These are phyloP conservation scores for Neofelis nebulosa DNA, from an alignment of 2,113 vertebrate genomes.

Conservation along the genomic window DNA sequence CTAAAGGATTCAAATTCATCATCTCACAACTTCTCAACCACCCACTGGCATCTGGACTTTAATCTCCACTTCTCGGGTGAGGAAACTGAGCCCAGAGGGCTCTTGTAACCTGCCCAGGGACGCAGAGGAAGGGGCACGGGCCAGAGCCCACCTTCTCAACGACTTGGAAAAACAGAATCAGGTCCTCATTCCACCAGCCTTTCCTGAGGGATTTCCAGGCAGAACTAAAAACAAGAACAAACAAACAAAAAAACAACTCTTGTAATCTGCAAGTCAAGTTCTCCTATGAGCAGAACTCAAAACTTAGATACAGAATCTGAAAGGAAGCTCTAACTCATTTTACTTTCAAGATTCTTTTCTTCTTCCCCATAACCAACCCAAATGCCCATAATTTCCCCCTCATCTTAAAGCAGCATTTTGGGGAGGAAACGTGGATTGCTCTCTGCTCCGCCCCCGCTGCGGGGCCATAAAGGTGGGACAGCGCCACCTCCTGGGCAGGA, in stretches of 20 bases:
- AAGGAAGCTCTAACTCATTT: not conserved
- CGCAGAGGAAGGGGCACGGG: not conserved
- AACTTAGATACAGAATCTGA: not conserved
- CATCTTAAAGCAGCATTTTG: not conserved
- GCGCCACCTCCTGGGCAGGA: slow-evolving; percentile 82
- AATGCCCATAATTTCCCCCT: not conserved
- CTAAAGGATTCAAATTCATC: accelerated
- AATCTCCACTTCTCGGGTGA: accelerated
- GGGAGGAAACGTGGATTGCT: not conserved
- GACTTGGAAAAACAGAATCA: not conserved
- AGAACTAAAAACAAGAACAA: not conserved
- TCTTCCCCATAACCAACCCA: not conserved
- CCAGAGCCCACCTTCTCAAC: no score
- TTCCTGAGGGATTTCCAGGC: not conserved
- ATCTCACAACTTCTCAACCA: not conserved
- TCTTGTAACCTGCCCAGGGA: not conserved
- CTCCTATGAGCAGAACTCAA: not conserved
- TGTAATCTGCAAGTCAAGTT: not conserved
- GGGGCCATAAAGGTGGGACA: slow-evolving; percentile 31
- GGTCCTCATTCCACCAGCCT: not conserved
- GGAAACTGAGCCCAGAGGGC: not conserved
- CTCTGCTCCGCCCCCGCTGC: accelerated
- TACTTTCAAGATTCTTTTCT: not conserved
- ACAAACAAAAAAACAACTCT: not conserved
- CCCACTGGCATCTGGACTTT: accelerated